Percentiles rank a stretch among this genome's conserved stretches.
These are phyloP conservation scores for Peromyscus aztecus DNA, from an alignment of 2,797 vertebrate genomes.

Conservation along the genomic window DNA sequence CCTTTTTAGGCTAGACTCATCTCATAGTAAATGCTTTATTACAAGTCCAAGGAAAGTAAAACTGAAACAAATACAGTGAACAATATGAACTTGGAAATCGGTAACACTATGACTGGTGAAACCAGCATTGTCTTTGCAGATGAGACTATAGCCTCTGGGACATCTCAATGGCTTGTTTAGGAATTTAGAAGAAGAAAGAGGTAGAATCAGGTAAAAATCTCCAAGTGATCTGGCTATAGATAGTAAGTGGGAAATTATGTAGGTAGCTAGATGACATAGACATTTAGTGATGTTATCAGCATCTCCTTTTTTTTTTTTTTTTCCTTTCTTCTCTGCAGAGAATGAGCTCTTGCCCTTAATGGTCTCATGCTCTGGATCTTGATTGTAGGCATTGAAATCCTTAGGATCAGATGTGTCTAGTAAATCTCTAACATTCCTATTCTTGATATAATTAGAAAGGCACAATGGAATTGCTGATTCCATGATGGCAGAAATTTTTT, in stretches of 20 bases:
- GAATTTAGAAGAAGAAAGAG: constrained; percentile 4
- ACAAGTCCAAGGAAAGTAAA: constrained; percentile 48
- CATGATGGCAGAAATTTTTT: background rate
- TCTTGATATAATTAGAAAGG: background rate
- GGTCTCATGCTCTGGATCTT: background rate
- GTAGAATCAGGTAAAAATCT: background rate
- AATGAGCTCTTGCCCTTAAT: background rate
- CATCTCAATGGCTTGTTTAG: background rate
- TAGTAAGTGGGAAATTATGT: background rate
- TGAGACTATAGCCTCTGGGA: background rate
- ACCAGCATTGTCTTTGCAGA: background rate
- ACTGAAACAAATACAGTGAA: constrained; percentile 12
- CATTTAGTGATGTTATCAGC: background rate
- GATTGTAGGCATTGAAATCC: background rate
- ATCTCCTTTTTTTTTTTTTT: constrained; percentile 1
- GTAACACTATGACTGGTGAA: background rate
- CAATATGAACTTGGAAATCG: constrained; percentile 54
- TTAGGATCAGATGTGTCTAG: background rate
- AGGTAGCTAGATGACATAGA: background rate
- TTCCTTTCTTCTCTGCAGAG: background rate
- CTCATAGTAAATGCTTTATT: constrained; percentile 8
- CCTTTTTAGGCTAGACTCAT: background rate
- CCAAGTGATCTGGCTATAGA: background rate
- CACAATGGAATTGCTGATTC: background rate
- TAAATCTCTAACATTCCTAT: background rate